Percentiles rank a stretch among this genome's conserved stretches.
Conservation (phyloP, 1,140 invertebrate genomes). For the Drosophila kurseongensis region DNA sequence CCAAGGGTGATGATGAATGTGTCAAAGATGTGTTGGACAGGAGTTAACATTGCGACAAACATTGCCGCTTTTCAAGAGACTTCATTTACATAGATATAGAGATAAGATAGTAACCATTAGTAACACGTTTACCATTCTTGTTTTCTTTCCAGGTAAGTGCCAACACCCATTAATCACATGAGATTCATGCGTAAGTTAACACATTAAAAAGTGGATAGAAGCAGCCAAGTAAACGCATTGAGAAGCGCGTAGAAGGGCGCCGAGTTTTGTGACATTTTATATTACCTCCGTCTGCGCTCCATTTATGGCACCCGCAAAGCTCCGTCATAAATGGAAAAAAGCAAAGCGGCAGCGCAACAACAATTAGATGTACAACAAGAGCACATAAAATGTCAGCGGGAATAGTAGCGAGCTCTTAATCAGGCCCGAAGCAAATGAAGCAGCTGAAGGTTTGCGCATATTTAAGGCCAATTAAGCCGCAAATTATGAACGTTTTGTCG, state of each 20-base stretch:
- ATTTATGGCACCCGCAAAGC: slow-evolving; percentile 9
- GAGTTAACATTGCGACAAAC: slow-evolving; percentile 41
- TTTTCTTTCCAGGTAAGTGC: slow-evolving; percentile 67
- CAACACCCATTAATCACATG: slow-evolving; percentile 6
- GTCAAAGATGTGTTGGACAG: slow-evolving; percentile 55
- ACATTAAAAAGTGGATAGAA: slow-evolving; percentile 1
- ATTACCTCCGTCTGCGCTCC: background rate
- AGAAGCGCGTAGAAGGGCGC: slow-evolving; percentile 13
- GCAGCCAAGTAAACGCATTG: slow-evolving; percentile 5
- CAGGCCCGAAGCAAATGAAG: slow-evolving; percentile 28
- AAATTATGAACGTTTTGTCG: slow-evolving; percentile 71
- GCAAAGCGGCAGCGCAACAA: slow-evolving; percentile 4
- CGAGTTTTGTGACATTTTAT: background rate
- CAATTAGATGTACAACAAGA: slow-evolving; percentile 6
- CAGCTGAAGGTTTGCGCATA: slow-evolving; percentile 49
- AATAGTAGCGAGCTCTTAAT: slow-evolving; percentile 24
- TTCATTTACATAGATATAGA: slow-evolving; percentile 12
- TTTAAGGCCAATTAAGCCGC: slow-evolving; percentile 72
- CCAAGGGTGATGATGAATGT: slow-evolving; percentile 48
- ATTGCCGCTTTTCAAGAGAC: background rate
- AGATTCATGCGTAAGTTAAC: slow-evolving; percentile 8
- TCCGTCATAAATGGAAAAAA: background rate
- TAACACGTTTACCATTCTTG: slow-evolving; percentile 1
- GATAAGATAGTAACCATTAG: slow-evolving; percentile 30
- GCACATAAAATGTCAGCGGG: slow-evolving; percentile 28